phyloP scores from a whole-genome alignment of 2,888 invertebrate genomes.

The Heliconius erato region DNA sequence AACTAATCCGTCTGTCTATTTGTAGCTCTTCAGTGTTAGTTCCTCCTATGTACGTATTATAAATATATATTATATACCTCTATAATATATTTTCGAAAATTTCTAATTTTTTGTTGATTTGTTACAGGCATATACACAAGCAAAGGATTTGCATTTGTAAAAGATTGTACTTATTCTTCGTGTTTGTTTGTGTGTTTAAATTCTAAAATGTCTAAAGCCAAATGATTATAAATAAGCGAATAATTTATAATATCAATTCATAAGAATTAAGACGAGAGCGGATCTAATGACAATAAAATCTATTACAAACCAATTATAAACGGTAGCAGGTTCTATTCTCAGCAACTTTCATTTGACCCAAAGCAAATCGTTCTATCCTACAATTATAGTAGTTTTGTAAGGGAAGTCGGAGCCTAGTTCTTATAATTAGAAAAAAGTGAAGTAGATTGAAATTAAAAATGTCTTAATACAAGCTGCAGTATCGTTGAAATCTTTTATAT shows the following conservation, averaged over 20 bases:
- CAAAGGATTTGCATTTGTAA: no score
- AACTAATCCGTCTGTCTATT: not conserved
- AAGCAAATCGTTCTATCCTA: constrained; percentile 38
- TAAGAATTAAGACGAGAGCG: constrained; percentile 53
- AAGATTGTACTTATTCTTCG: no score
- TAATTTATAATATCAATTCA: constrained; percentile 37
- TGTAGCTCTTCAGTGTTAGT: not conserved
- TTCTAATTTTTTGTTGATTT: no score
- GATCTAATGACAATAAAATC: constrained; percentile 48
- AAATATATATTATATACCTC: not conserved
- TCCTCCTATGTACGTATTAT: not conserved
- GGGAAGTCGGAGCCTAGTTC: constrained; percentile 44
- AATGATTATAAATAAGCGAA: not conserved
- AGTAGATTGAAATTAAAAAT: constrained; percentile 39
- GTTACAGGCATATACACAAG: no score
- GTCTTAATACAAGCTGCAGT: constrained; percentile 26
- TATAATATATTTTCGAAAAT: no score
- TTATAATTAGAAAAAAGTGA: constrained; percentile 39
- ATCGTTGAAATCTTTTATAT: constrained; percentile 32
- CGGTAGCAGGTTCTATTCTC: constrained; percentile 32
- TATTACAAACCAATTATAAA: constrained; percentile 35
- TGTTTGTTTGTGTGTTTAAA: no score
- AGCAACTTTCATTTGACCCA: constrained; percentile 48
- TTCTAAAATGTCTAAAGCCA: not conserved
- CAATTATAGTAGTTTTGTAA: constrained; percentile 36